Evolutionary conservation across 2,888 invertebrate species (phyloP).

Genomic region (Cephus spinipes): DNA sequence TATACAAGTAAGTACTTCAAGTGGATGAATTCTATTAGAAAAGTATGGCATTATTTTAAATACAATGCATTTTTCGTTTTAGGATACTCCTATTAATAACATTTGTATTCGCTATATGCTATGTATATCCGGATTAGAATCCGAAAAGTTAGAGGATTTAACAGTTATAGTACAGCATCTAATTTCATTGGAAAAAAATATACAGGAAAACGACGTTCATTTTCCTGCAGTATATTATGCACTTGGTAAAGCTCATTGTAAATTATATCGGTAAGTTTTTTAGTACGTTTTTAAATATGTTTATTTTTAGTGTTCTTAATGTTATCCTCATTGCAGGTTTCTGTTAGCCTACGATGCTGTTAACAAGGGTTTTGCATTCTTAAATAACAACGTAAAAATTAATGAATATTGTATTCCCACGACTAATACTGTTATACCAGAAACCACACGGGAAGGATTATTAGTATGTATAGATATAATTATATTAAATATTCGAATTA

Average conservation of each 20-base stretch:
- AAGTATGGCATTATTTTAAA: neutral
- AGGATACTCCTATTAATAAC: conserved; percentile 21
- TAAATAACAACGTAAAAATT: conserved; percentile 25
- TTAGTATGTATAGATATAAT: conserved; percentile 24
- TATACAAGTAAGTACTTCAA: conserved; percentile 12
- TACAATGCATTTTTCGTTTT: conserved; percentile 17
- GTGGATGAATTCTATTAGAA: neutral
- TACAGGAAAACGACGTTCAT: neutral
- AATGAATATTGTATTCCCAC: conserved; percentile 40
- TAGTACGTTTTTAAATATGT: neutral
- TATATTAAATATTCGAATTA: neutral
- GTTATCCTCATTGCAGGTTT: conserved; percentile 36
- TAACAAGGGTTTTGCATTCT: conserved; percentile 31
- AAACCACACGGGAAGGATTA: conserved; percentile 34
- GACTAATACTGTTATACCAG: conserved; percentile 34
- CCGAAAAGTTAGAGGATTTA: conserved; percentile 34
- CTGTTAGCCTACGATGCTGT: conserved; percentile 34
- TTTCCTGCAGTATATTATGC: conserved; percentile 45
- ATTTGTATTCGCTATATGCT: conserved; percentile 39
- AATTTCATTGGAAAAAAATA: conserved; percentile 28
- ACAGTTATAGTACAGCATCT: conserved; percentile 33
- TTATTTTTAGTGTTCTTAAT: neutral
- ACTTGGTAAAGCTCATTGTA: conserved; percentile 40
- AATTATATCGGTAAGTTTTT: conserved; percentile 43
- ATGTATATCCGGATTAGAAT: conserved; percentile 29